A percentile compares a stretch with the other conserved stretches of the same genome.
Conservation (phyloP, 92 coral and sea anemone genomes). For the Blastomussa wellsi region DNA sequence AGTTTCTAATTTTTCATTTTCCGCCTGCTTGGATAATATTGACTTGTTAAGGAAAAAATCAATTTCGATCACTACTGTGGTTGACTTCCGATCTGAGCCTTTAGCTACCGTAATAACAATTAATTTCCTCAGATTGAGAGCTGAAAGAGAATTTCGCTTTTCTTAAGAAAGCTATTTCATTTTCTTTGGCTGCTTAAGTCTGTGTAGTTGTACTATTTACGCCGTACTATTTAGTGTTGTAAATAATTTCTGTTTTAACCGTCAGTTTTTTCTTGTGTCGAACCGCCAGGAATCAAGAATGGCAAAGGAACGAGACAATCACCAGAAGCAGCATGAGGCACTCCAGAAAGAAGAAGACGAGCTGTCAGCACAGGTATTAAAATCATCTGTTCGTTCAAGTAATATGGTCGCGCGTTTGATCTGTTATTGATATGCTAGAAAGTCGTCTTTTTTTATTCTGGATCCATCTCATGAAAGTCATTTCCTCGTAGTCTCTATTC, state of each 20-base stretch:
- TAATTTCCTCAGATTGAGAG: background rate
- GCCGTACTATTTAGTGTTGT: background rate
- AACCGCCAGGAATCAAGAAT: conserved; percentile 61
- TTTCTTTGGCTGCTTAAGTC: background rate
- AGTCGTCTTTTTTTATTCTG: too few species aligned
- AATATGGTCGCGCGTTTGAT: too few species aligned
- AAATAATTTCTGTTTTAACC: background rate
- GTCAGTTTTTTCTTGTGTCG: background rate
- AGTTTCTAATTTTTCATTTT: too few species aligned
- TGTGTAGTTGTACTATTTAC: background rate
- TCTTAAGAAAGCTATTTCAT: background rate
- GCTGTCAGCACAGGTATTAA: conserved; percentile 52
- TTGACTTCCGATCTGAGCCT: background rate
- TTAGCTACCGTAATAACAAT: background rate
- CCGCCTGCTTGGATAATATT: too few species aligned
- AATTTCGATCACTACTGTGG: too few species aligned
- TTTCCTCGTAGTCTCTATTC: background rate
- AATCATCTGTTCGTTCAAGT: background rate
- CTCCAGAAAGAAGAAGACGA: conserved; percentile 66
- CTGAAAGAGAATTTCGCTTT: conserved; percentile 2
- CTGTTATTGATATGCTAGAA: too few species aligned
- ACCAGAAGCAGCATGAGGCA: conserved; percentile 64
- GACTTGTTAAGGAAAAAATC: too few species aligned
- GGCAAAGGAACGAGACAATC: conserved; percentile 59
- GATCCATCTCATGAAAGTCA: background rate